phyloP scores from a whole-genome alignment of 2,113 vertebrate species.

The Lucifuga dentata region DNA sequence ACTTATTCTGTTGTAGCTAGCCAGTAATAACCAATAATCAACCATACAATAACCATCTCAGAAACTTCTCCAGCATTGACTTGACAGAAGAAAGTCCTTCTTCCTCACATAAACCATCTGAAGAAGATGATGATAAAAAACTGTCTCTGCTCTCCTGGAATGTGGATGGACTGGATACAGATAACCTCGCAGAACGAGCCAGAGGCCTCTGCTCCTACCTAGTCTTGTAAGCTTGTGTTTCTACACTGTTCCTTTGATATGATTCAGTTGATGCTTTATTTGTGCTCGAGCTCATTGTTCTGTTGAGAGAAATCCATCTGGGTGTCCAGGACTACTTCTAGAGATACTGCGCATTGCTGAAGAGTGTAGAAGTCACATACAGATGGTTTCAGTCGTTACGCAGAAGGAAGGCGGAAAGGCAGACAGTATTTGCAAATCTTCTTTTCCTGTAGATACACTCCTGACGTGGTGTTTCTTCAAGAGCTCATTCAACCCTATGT shows the following conservation, averaged over 20 bases:
- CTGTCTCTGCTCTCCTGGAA: constrained; percentile 94
- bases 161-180: constrained; percentile 90
- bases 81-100: constrained; percentile 85
- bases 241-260: too few species aligned
- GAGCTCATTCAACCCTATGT: constrained; percentile 89
- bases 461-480: constrained; percentile 94
- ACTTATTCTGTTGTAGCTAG: not conserved
- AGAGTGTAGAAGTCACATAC: too few species aligned
- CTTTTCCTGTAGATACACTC: constrained; percentile 87
- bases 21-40: not conserved
- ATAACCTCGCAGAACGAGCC: constrained; percentile 86
- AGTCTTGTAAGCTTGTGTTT: constrained; percentile 83
- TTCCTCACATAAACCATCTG: constrained; percentile 47
- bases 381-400: too few species aligned
- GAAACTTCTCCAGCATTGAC: constrained; percentile 86
- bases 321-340: too few species aligned
- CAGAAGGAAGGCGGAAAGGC: too few species aligned
- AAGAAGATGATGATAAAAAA: constrained; percentile 76
- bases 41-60: constrained; percentile 23
- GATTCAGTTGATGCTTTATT: too few species aligned
- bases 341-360: too few species aligned
- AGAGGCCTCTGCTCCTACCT: constrained; percentile 90
- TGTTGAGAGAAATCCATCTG: too few species aligned
- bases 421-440: not conserved
- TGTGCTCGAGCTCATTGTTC: too few species aligned